phyloP scores from a whole-genome alignment of 2,797 vertebrate species.

The Sebastes flavidus region DNA sequence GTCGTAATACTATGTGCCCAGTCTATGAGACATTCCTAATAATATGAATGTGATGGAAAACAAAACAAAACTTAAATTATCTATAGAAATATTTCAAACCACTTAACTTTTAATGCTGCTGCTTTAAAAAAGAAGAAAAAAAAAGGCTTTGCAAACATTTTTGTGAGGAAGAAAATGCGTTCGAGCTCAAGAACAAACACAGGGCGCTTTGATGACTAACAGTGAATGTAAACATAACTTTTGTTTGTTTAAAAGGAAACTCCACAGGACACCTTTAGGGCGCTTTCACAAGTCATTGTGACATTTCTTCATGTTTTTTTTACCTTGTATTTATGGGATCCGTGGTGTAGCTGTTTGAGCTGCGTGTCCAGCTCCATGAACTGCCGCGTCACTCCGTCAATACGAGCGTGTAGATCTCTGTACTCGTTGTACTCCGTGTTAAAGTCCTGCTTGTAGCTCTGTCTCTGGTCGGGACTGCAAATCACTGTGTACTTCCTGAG shows the following conservation, averaged over 20 bases:
- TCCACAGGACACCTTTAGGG: no score
- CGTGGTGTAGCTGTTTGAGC: slow-evolving; percentile 86
- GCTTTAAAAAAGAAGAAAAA: background rate
- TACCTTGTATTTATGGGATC: slow-evolving; percentile 91
- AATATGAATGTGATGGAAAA: background rate
- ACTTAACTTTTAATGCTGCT: background rate
- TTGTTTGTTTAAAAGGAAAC: no score
- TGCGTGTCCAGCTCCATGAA: slow-evolving; percentile 90
- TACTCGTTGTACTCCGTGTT: slow-evolving; percentile 94
- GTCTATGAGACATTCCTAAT: background rate
- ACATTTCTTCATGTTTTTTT: background rate
- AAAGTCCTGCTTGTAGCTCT: slow-evolving; percentile 93
- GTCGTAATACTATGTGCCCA: background rate
- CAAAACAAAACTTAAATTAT: background rate
- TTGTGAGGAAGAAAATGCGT: no score
- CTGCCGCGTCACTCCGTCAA: slow-evolving; percentile 88
- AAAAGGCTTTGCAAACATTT: no score
- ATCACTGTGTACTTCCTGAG: slow-evolving; percentile 87
- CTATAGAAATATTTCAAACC: background rate
- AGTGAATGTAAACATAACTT: no score
- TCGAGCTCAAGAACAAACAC: no score
- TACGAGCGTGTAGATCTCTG: slow-evolving; percentile 88
- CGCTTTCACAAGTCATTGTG: no score
- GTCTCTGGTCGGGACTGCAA: slow-evolving; percentile 85
- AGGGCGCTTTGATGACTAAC: no score